phyloP scores from a whole-genome alignment of 2,797 vertebrate genomes.

The Rousettus madagascariensis region DNA sequence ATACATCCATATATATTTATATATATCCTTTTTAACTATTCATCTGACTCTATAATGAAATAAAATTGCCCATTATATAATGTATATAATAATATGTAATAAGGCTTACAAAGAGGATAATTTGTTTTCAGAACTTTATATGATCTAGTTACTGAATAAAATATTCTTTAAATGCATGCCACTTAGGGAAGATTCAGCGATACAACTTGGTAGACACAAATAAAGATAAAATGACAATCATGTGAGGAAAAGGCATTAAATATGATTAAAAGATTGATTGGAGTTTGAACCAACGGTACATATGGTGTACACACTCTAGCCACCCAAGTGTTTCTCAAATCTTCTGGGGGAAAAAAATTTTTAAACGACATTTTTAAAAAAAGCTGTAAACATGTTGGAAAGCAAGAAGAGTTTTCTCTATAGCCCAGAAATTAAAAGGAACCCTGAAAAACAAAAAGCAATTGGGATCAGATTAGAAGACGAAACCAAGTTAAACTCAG shows the following conservation, averaged over 20 bases:
- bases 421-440: neutral
- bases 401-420: neutral
- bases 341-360: neutral
- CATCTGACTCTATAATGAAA: neutral
- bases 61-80: neutral
- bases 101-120: slow-evolving; percentile 21
- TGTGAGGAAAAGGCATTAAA: neutral
- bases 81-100: neutral
- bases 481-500: neutral
- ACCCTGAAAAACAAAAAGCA: slow-evolving; percentile 8
- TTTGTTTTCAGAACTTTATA: slow-evolving; percentile 46
- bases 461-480: neutral
- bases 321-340: neutral
- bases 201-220: neutral
- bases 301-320: neutral
- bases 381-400: neutral
- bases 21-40: neutral
- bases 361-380: neutral
- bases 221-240: neutral
- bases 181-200: neutral
- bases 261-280: neutral
- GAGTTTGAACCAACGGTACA: neutral
- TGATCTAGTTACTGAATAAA: slow-evolving; percentile 17
- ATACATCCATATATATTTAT: neutral
- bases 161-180: neutral